These are phyloP conservation scores for Atta texana DNA, from an alignment of 1,140 invertebrate genomes.

Conservation along the genomic window DNA sequence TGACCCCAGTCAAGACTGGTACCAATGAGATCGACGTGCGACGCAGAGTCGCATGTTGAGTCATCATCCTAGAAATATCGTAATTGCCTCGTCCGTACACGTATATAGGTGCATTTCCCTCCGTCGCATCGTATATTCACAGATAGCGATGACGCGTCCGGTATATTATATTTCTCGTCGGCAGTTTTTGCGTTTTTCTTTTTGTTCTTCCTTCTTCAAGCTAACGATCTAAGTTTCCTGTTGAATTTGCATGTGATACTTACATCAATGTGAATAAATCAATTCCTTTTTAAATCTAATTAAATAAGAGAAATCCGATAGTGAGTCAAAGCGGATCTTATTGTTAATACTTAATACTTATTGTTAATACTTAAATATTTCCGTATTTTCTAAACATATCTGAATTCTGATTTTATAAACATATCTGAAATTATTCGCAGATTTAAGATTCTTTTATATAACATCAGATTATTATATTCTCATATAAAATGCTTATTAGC, in stretches of 20 bases:
- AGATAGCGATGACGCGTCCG: constrained; percentile 32
- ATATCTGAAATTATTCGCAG: no score
- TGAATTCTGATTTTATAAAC: no score
- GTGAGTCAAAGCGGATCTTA: no score
- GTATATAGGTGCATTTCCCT: background rate
- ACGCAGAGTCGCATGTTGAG: constrained; percentile 65
- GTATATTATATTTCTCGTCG: constrained; percentile 12
- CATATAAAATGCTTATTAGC: no score
- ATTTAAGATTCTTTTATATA: no score
- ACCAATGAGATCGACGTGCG: constrained; percentile 45
- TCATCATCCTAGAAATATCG: constrained; percentile 68
- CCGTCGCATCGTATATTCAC: background rate
- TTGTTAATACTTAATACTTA: no score
- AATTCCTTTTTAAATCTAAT: background rate
- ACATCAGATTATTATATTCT: no score
- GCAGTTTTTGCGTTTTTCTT: background rate
- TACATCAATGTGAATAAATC: background rate
- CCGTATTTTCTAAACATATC: no score
- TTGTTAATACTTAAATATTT: no score
- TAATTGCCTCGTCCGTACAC: constrained; percentile 37
- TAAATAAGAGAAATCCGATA: background rate
- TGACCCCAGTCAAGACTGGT: constrained; percentile 46
- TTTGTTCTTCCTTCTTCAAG: background rate
- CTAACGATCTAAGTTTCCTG: background rate
- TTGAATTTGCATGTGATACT: background rate